phyloP scores from a whole-genome alignment of 1,140 invertebrate genomes.

The Thalassaphorura encarpata region DNA sequence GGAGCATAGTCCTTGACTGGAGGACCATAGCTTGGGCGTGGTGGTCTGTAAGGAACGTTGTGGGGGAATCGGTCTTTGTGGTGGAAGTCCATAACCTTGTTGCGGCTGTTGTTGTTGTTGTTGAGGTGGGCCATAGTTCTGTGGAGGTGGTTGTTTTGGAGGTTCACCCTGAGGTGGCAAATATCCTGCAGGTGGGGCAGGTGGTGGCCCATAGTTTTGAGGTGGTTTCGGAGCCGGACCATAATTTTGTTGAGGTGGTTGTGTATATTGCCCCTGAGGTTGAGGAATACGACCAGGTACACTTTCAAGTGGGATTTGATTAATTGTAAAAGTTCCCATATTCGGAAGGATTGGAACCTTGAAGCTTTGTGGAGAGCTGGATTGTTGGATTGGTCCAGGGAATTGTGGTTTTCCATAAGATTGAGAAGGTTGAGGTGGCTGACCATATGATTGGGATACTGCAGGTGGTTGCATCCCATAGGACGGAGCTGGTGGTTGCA shows the following conservation, averaged over 20 bases:
- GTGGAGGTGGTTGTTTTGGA: not conserved
- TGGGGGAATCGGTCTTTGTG: not conserved
- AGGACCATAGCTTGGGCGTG: not conserved
- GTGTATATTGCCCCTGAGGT: not conserved
- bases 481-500: no score
- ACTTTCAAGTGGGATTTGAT: constrained; percentile 2
- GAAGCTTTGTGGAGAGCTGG: not conserved
- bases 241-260: constrained; percentile 1
- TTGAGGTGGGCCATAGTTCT: not conserved
- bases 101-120: not conserved
- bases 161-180: not conserved
- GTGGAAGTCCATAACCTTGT: not conserved
- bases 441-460: no score
- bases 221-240: not conserved
- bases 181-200: not conserved
- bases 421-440: no score
- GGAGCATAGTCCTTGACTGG: not conserved
- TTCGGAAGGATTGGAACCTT: not conserved
- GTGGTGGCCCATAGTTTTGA: not conserved
- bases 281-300: not conserved
- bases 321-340: not conserved
- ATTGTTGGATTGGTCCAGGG: no score
- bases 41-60: not conserved
- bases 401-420: no score
- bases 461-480: no score